Percentiles rank a stretch among this genome's conserved stretches.
phyloP scores from a whole-genome alignment of 2,797 vertebrate genomes.

The Kryptolebias ocellatus region DNA sequence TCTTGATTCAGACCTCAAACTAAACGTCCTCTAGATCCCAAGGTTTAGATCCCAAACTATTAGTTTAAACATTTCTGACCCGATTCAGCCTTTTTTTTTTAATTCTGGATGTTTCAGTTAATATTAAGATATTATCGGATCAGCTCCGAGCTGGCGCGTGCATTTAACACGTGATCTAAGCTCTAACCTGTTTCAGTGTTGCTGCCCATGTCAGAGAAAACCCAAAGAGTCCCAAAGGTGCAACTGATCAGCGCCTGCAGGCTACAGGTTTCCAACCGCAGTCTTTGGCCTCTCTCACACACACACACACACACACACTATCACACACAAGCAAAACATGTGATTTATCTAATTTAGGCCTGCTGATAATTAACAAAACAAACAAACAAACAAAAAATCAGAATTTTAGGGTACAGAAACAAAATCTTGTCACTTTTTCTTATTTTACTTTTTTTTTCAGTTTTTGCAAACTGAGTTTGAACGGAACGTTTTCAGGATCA shows the following conservation, averaged over 20 bases:
- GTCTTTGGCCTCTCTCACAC: conserved; percentile 6
- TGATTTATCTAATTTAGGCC: neutral
- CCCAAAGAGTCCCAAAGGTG: conserved; percentile 24
- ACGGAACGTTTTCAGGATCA: too few species aligned
- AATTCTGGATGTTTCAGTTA: too few species aligned
- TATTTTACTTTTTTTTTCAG: too few species aligned
- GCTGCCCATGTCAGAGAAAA: conserved; percentile 25
- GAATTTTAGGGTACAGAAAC: too few species aligned
- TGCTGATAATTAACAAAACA: neutral
- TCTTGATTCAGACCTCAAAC: too few species aligned
- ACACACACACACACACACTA: neutral
- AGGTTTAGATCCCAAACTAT: too few species aligned
- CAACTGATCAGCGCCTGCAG: conserved; percentile 15
- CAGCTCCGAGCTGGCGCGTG: neutral
- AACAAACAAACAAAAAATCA: too few species aligned
- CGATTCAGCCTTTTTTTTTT: too few species aligned
- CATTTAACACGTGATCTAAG: conserved; percentile 7
- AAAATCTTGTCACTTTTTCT: too few species aligned
- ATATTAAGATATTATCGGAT: conserved; percentile 1
- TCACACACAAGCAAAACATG: neutral
- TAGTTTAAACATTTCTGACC: too few species aligned
- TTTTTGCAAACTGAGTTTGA: too few species aligned
- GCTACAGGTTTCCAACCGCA: conserved; percentile 26
- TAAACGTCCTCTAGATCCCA: too few species aligned
- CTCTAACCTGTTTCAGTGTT: conserved; percentile 42